phyloP scores from a whole-genome alignment of 1,140 invertebrate species.

The Mercenaria mercenaria region DNA sequence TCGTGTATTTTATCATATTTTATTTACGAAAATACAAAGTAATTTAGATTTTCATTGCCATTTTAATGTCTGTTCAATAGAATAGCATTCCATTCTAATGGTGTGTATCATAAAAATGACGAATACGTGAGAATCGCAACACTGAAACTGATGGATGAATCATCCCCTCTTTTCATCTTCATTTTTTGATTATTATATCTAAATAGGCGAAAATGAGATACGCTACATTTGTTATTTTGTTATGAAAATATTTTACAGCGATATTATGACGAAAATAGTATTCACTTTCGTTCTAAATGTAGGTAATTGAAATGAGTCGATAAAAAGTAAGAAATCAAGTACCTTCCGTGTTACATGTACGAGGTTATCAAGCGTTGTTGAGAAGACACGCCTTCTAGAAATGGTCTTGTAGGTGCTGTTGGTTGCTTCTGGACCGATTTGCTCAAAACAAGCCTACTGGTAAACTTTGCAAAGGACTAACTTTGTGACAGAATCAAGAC shows the following conservation, averaged over 20 bases:
- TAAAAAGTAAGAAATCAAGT: not conserved
- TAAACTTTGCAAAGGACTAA: too few species aligned
- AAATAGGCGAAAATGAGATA: slow-evolving; percentile 13
- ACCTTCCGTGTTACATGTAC: too few species aligned
- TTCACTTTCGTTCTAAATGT: not conserved
- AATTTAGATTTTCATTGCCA: slow-evolving; percentile 57
- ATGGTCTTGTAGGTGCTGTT: too few species aligned
- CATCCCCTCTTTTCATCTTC: slow-evolving; percentile 1
- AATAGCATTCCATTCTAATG: slow-evolving; percentile 62
- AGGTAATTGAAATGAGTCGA: slow-evolving; percentile 11
- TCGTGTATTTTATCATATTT: slow-evolving; percentile 62
- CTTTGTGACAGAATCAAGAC: too few species aligned
- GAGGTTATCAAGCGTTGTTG: too few species aligned
- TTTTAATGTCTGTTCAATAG: slow-evolving; percentile 56
- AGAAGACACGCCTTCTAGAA: too few species aligned
- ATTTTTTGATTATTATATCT: not conserved
- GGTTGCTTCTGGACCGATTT: too few species aligned
- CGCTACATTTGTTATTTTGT: slow-evolving; percentile 31
- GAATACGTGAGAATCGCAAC: slow-evolving; percentile 47
- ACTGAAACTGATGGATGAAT: slow-evolving; percentile 7
- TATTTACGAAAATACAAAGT: slow-evolving; percentile 65
- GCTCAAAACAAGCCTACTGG: too few species aligned
- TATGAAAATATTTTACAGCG: slow-evolving; percentile 15
- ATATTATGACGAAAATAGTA: not conserved
- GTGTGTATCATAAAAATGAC: slow-evolving; percentile 51